Conservation (phyloP, 2,888 invertebrate genomes). For the Zaprionus bogoriensis region DNA sequence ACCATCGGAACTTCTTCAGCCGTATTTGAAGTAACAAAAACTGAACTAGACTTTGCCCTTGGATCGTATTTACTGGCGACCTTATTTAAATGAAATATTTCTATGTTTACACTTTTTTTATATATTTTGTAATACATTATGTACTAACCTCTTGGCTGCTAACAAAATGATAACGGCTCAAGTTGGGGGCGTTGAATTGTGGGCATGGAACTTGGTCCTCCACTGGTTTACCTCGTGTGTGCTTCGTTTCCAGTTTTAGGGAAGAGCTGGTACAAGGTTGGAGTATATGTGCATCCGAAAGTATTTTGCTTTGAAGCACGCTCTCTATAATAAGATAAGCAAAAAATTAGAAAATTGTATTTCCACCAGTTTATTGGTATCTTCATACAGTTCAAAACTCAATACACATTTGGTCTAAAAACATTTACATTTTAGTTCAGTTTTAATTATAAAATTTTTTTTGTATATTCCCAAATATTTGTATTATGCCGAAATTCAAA, state of each 20-base stretch:
- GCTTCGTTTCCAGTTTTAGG: constrained; percentile 26
- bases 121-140: background rate
- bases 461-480: too few relatives aligned
- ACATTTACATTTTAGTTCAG: too few relatives aligned
- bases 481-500: too few relatives aligned
- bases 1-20: constrained; percentile 84
- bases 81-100: constrained; percentile 18
- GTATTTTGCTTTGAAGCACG: constrained; percentile 11
- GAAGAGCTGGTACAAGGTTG: background rate
- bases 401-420: too few relatives aligned
- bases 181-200: constrained; percentile 85
- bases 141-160: constrained; percentile 84
- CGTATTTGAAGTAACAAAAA: constrained; percentile 38
- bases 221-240: constrained; percentile 27
- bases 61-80: constrained; percentile 50
- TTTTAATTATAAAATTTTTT: too few relatives aligned
- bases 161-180: constrained; percentile 85
- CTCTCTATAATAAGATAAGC: constrained; percentile 31
- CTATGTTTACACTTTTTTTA: background rate
- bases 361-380: too few relatives aligned
- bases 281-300: constrained; percentile 29
- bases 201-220: constrained; percentile 59
- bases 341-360: too few relatives aligned
- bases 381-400: too few relatives aligned
- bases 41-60: constrained; percentile 32